Evolutionary conservation across 2,797 vertebrate species (phyloP), one percentile per base, ranked within the genome.

Genomic region (Thaleichthys pacificus): DNA sequence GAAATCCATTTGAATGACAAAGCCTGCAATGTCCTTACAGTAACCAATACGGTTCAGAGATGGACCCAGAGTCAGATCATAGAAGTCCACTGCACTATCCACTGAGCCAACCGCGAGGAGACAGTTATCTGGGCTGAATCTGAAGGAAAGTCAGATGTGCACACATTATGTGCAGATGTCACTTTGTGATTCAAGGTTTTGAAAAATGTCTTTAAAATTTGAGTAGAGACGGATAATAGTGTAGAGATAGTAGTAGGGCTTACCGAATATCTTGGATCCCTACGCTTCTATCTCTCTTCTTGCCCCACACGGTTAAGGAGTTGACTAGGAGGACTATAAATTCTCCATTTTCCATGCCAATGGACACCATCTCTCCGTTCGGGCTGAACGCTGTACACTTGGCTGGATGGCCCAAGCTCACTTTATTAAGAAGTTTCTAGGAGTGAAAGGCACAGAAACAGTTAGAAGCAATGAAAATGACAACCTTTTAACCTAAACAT

Each of bases 301-400:
- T 99, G 62, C 96, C 95, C 97, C 97, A 99, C 0, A 99, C 93
- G 11, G 95, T 97, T 58, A 99, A 93, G 17, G 96, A 97, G 86
- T 94, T 96, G 68, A 97, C 96, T 60, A 97, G 87, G 78, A 99
- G 91, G 64, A 99, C 70, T 21, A 98, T 93, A 70, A 99, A 97
- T 86, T 99, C 97, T 0, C 97, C 97, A 0, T 97, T 98, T 91
- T 95, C 96, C 96, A 97, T 96, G 51, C 97, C 97, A 3, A 99
- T 96, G 21, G 95, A 94, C 3, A 98, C 94, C 95, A 98, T 97
- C 73, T 99, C 97, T 0, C 97, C 97, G 0, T 97, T 96, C 0
- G 96, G 94, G 70, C 97, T 98, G 82, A 97, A 99, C 0, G 92
- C 89, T 0, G 94, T 94, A 66, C 96, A 97, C 79, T 93, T 93